Evolutionary conservation across 2,888 invertebrate genomes (phyloP).

Genomic region (Lordiphosa andalusiaca): DNA sequence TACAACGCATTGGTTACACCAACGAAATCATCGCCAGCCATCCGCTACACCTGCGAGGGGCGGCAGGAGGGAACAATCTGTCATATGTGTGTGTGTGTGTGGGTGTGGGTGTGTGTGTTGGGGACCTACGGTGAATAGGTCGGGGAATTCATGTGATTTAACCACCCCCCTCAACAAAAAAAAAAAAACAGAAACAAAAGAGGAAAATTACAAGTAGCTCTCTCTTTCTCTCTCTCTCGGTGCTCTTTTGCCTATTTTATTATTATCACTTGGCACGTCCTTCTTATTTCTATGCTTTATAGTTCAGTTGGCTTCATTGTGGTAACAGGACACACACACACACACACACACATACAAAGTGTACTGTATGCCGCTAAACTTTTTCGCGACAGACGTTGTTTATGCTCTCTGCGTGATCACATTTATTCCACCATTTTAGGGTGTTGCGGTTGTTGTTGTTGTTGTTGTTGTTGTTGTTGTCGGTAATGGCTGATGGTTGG

Average conservation of each 20-base stretch:
- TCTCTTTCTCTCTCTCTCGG: neutral
- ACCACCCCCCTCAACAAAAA: no score
- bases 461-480: no score
- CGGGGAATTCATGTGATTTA: no score
- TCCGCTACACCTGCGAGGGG: conserved; percentile 1
- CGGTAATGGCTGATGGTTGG: no score
- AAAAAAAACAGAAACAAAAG: no score
- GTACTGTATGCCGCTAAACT: conserved; percentile 13
- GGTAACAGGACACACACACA: no score
- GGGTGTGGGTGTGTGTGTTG: neutral
- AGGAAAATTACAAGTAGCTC: neutral
- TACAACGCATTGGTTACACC: conserved; percentile 47
- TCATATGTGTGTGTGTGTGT: conserved; percentile 17
- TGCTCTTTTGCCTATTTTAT: neutral
- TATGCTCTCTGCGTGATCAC: conserved; percentile 67
- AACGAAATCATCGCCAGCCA: conserved; percentile 1
- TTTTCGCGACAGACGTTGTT: conserved; percentile 52
- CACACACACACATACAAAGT: no score
- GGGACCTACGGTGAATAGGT: conserved; percentile 9
- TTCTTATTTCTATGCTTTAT: conserved; percentile 23
- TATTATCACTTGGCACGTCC: conserved; percentile 41
- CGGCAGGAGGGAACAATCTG: conserved; percentile 15
- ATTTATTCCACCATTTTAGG: conserved; percentile 38
- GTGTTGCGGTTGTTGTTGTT: no score
- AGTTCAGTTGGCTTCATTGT: conserved; percentile 14